Conservation (phyloP, 1,140 invertebrate species). For the Orchestia grillus region DNA sequence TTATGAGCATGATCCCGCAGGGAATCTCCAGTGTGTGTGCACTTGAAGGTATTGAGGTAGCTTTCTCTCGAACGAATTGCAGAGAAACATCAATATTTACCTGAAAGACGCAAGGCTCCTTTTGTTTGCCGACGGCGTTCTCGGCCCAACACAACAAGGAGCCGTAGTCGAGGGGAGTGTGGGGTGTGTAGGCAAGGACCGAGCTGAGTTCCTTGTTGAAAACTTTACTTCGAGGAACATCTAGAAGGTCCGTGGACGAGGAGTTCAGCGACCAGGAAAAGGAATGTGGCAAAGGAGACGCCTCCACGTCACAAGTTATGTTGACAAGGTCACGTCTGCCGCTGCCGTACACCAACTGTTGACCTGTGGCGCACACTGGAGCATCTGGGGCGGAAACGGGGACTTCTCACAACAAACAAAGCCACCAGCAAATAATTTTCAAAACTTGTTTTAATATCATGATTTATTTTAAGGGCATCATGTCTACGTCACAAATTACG, state of each 20-base stretch:
- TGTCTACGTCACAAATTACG: neutral
- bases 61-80: neutral
- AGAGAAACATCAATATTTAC: conserved; percentile 25
- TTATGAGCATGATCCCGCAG: neutral
- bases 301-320: conserved; percentile 86
- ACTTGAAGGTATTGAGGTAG: neutral
- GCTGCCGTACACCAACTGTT: conserved; percentile 80
- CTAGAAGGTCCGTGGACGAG: conserved; percentile 67
- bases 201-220: conserved; percentile 60
- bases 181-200: conserved; percentile 67
- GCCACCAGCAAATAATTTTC: neutral
- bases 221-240: conserved; percentile 57
- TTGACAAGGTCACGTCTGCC: conserved; percentile 84
- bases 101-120: conserved; percentile 68
- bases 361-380: conserved; percentile 41
- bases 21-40: neutral
- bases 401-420: neutral
- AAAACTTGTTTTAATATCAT: neutral
- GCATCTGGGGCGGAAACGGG: conserved; percentile 3
- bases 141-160: conserved; percentile 66
- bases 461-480: neutral
- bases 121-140: conserved; percentile 67
- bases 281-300: conserved; percentile 83
- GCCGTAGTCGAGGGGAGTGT: conserved; percentile 65
- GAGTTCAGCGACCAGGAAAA: conserved; percentile 73